Evolutionary conservation across 1,140 invertebrate species (phyloP).

Genomic region (Cyclargus thomasi): DNA sequence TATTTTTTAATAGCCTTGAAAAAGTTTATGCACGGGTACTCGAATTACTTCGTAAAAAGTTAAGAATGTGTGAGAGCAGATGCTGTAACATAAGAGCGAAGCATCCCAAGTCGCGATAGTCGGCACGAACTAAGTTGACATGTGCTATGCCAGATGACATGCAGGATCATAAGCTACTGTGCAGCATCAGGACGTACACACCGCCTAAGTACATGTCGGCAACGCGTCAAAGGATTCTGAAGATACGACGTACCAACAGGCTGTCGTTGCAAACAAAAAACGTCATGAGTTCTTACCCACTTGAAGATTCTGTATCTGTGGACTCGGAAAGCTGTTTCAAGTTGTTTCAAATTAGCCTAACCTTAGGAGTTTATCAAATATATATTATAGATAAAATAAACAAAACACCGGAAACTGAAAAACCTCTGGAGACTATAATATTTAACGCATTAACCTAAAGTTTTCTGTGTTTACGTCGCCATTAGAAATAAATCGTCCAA

Average conservation of each 20-base stretch:
- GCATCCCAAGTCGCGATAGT: slow-evolving; percentile 2
- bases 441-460: too few species aligned
- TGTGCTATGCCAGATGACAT: slow-evolving; percentile 42
- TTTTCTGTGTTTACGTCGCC: too few species aligned
- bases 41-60: slow-evolving; percentile 19
- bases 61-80: slow-evolving; percentile 17
- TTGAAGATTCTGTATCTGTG: too few species aligned
- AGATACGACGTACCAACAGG: background rate
- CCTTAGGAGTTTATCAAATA: too few species aligned
- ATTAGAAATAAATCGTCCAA: too few species aligned
- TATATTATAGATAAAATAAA: too few species aligned
- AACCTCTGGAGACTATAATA: too few species aligned
- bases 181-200: slow-evolving; percentile 45
- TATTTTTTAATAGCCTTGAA: background rate
- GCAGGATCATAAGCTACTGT: slow-evolving; percentile 41
- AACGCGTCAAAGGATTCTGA: background rate
- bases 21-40: background rate
- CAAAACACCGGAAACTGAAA: too few species aligned
- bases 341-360: too few species aligned
- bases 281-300: too few species aligned
- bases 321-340: too few species aligned
- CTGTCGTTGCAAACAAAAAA: too few species aligned
- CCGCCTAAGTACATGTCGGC: background rate
- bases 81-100: slow-evolving; percentile 8
- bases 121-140: slow-evolving; percentile 31